Evolutionary conservation across 2,888 invertebrate species (phyloP).

Genomic region (Caenorhabditis afra): DNA sequence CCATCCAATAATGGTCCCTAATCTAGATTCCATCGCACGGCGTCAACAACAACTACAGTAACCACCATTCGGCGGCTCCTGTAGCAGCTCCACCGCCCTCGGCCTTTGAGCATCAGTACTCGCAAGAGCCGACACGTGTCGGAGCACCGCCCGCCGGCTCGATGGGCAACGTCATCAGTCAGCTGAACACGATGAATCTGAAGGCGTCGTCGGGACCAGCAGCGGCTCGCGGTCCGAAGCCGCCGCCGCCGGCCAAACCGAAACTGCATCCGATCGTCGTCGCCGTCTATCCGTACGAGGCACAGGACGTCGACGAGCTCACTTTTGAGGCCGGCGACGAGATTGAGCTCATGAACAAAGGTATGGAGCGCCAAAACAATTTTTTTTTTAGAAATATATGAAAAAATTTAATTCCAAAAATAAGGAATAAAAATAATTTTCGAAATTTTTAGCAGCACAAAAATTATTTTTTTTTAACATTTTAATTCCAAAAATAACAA

Average conservation of each 20-base stretch:
- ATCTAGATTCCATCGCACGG: conserved; percentile 45
- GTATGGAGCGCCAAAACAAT: conserved; percentile 81
- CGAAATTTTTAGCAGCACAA: too few species aligned
- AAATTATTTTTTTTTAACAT: too few species aligned
- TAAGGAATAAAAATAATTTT: too few species aligned
- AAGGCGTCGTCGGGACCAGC: conserved; percentile 15
- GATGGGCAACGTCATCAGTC: conserved; percentile 53
- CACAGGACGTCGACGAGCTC: conserved; percentile 86
- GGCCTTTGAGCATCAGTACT: conserved; percentile 47
- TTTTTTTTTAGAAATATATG: too few species aligned
- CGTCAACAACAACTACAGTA: conserved; percentile 48
- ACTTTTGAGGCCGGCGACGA: conserved; percentile 84
- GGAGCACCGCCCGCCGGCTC: conserved; percentile 6
- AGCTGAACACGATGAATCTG: conserved; percentile 49
- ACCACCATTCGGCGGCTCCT: conserved; percentile 41
- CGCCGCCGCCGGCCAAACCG: conserved; percentile 81
- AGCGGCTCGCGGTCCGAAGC: conserved; percentile 81
- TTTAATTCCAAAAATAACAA: too few species aligned
- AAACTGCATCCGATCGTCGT: conserved; percentile 79
- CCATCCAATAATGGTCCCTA: too few species aligned
- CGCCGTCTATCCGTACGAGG: conserved; percentile 85
- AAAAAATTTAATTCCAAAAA: too few species aligned
- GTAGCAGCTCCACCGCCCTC: too few species aligned
- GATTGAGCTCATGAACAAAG: conserved; percentile 84
- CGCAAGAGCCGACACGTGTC: conserved; percentile 50